Base-by-base conservation (phyloP, 1,140 invertebrate species). In the Brachionus paranguensis region DNA sequence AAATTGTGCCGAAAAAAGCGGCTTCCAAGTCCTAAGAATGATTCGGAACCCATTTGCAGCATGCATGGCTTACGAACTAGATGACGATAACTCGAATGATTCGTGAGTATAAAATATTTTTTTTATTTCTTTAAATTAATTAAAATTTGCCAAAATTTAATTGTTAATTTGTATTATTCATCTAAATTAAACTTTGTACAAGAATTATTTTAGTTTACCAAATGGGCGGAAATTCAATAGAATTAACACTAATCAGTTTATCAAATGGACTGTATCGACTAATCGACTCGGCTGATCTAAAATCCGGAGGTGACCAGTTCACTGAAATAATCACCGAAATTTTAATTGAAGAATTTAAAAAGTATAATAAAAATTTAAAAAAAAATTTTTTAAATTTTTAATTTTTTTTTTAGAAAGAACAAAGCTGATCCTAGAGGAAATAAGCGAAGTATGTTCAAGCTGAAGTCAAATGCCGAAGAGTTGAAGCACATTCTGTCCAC, bases 401-500 rank as follows among this genome's bases (percentile, higher is more conserved):
- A 7, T 37, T 37, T 37, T 10, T 43, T 53, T 14, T 55, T 10
- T n/a, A 83, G 60, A 83, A 70, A 68, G 37, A 24, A 81, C 33
- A 83, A 83, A 70, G 60, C 41, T 50, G 81, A 83, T 55, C 81
- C 81, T 4, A 68, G 20, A 50, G 29, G 4, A n/a, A 47, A 68
- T 14, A 47, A 68, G 53, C 4, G 81, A 50, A 55, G 47, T 20
- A 29, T 83, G 33, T 68, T 83, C 17, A 83, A 83, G 47, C 64
- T 83, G 14, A 68, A 68, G 37, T 20, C 60, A 68, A 68, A 60
- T 47, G 41, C 81, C 20, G 81, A 83, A 70, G 60, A 83, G 29
- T 50, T 68, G 10, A 83, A 83, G 37, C 81, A 83, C 29, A 70
- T 83, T 83, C 29, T 83, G 37, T 83, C 81, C n/a, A 83, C 81